Conservation (phyloP, 2,888 invertebrate species). For the Diploptera punctata region DNA sequence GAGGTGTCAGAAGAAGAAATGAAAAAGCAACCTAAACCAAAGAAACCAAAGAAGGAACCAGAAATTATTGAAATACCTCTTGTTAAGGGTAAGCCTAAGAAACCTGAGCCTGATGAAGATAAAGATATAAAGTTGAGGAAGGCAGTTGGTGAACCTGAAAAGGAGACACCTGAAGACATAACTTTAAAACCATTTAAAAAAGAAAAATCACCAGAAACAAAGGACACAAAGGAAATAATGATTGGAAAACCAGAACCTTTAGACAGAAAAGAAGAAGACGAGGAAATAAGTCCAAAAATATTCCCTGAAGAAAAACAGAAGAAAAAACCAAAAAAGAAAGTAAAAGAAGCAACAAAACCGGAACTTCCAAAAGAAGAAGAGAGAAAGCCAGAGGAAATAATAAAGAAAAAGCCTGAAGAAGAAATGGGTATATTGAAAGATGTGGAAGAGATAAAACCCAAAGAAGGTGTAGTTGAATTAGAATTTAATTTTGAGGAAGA, state of each 20-base stretch:
- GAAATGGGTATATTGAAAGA: slow-evolving; percentile 48
- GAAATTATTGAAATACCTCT: slow-evolving; percentile 48
- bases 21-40: slow-evolving; percentile 46
- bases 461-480: slow-evolving; percentile 40
- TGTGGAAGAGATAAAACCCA: slow-evolving; percentile 41
- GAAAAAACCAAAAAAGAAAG: slow-evolving; percentile 27
- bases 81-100: slow-evolving; percentile 46
- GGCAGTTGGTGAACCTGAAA: slow-evolving; percentile 53
- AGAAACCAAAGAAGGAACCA: slow-evolving; percentile 48
- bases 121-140: slow-evolving; percentile 44
- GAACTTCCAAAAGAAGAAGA: slow-evolving; percentile 45
- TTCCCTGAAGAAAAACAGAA: slow-evolving; percentile 38
- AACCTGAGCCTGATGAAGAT: slow-evolving; percentile 51
- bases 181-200: slow-evolving; percentile 51
- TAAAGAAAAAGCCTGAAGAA: neutral
- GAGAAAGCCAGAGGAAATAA: neutral
- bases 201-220: slow-evolving; percentile 48
- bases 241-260: slow-evolving; percentile 32
- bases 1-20: slow-evolving; percentile 45
- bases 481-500: slow-evolving; percentile 49
- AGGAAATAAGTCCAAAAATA: slow-evolving; percentile 15
- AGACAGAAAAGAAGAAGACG: slow-evolving; percentile 48
- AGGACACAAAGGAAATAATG: slow-evolving; percentile 47
- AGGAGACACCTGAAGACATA: slow-evolving; percentile 47
- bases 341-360: slow-evolving; percentile 9